A percentile compares a stretch with the other conserved stretches of the same genome.
phyloP scores from a whole-genome alignment of 1,140 invertebrate species.

The Rhopalosiphum maidis region DNA sequence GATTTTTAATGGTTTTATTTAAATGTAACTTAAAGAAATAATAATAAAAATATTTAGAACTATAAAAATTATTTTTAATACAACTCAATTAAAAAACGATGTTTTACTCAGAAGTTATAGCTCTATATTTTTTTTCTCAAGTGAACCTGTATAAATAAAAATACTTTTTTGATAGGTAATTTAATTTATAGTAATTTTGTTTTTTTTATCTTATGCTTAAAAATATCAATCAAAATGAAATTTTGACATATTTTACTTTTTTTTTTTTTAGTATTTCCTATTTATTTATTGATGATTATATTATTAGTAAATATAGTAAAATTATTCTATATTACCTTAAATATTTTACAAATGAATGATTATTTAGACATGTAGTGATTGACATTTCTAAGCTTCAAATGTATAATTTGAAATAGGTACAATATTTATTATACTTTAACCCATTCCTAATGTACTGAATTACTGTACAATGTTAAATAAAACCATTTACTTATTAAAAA shows the following conservation, averaged over 20 bases:
- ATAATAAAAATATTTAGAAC: background rate
- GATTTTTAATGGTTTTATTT: background rate
- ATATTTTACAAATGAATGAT: background rate
- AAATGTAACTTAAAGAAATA: background rate
- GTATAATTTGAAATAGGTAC: too few species aligned
- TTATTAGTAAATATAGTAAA: background rate
- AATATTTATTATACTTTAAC: background rate
- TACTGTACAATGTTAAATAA: background rate
- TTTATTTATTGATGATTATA: background rate
- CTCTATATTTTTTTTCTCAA: background rate
- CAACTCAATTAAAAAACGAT: background rate
- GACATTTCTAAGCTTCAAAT: too few species aligned
- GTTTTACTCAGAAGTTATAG: background rate
- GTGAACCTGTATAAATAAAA: background rate
- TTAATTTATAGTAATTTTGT: background rate
- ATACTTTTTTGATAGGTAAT: background rate
- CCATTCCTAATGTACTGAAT: background rate
- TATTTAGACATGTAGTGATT: too few species aligned
- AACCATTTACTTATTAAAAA: background rate
- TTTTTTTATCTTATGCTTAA: background rate
- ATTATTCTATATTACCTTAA: too few species aligned
- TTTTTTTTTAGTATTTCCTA: background rate
- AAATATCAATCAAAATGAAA: background rate
- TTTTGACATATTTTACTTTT: background rate
- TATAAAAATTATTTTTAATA: background rate